A percentile compares a stretch with the other conserved stretches of the same genome.
These are phyloP conservation scores for Rhynchomys soricoides DNA, from an alignment of 2,113 vertebrate genomes.

Conservation along the genomic window DNA sequence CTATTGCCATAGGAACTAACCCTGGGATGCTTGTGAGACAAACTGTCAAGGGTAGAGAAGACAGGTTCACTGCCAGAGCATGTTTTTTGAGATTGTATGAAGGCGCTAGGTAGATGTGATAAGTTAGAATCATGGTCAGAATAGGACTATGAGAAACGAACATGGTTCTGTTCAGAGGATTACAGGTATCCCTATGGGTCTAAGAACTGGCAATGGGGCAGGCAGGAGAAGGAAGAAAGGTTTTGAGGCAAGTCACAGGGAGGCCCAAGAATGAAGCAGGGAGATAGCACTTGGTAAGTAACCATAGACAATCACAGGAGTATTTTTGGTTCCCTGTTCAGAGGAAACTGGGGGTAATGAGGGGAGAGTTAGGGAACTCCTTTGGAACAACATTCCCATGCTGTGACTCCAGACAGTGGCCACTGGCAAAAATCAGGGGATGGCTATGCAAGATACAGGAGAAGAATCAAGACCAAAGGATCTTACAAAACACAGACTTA, in stretches of 20 bases:
- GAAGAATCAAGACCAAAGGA: neutral
- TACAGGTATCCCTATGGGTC: neutral
- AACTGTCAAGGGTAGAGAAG: neutral
- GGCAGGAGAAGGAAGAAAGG: neutral
- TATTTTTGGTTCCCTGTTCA: neutral
- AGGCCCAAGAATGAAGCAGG: neutral
- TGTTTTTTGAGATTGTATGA: neutral
- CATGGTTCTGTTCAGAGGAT: neutral
- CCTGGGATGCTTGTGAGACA: neutral
- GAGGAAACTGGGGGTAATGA: neutral
- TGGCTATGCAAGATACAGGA: neutral
- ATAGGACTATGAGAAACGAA: neutral
- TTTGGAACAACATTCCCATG: neutral
- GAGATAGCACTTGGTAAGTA: neutral
- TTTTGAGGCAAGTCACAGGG: constrained; percentile 49
- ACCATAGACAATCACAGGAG: neutral
- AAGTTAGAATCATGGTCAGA: neutral
- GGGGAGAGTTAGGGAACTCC: neutral
- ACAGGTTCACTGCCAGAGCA: neutral
- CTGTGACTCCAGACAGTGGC: neutral
- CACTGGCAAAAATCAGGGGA: neutral
- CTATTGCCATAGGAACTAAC: neutral
- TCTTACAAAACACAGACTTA: neutral
- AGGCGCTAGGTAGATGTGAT: neutral
- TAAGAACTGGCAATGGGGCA: neutral